Base-by-base conservation (phyloP, 2,888 invertebrate genomes). In the Lampropteryx suffumata region DNA sequence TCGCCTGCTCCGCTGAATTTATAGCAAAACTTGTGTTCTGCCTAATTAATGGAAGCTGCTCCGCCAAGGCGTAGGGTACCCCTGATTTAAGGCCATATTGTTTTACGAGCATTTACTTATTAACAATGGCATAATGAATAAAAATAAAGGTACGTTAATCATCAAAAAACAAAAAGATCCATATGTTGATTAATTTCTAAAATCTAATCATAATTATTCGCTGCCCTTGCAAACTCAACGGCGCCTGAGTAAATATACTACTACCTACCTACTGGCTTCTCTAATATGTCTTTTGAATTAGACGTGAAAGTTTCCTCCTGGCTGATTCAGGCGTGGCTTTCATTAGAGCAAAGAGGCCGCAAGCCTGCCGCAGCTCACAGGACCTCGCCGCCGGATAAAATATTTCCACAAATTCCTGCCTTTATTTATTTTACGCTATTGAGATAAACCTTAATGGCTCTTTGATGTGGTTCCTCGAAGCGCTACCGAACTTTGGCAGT, bases 1-100 rank as follows among this genome's bases (percentile, higher is more conserved):
- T 79, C 64, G 71, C 73, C 37, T 77, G 77, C 80, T 81, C 74
- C 65, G 69, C 69, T 72, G 73, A 82, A 90, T 90, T 89, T 90
- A 90, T 88, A 82, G 88, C 86, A 71, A 82, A 90, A 89, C 88
- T 89, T 88, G 78, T 82, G 77, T 86, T 84, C 79, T 71, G 74
- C 69, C 84, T 88, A 88, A 90, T 89, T 88, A 89, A 88, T 87
- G 84, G 80, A 82, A 84, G 81, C 80, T 76, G 80, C 74, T 82
- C 71, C 71, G 70, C 76, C 74, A 77, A 80, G 73, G 75, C 76
- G 73, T 73, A 68, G 69, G 70, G 62, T 73, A 74, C 73, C 80
- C 71, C 73, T 80, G 75, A 84, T 84, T 82, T 84, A 76, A 77
- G 71, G 63, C 61, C 73, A 70, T 79, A 76, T 79, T 84, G 76